Evolutionary conservation across 2,113 vertebrate genomes (phyloP).

Genomic region (Strix aluco): DNA sequence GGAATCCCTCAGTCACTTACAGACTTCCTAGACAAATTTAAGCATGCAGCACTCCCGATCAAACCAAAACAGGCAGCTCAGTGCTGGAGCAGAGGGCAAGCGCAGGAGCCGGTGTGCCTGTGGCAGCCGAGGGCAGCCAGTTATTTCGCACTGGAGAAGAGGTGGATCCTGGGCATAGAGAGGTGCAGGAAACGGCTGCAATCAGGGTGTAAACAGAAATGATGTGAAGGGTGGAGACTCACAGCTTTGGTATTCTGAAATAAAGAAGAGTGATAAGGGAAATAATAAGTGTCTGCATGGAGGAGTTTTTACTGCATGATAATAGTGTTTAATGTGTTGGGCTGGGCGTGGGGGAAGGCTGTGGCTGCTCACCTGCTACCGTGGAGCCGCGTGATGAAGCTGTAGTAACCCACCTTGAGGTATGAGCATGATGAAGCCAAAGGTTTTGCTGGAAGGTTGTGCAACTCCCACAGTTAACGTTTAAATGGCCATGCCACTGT

Average conservation of each 20-base stretch:
- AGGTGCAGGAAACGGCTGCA: not conserved
- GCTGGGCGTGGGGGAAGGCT: not conserved
- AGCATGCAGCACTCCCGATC: not conserved
- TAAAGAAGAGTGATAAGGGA: not conserved
- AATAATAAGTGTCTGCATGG: not conserved
- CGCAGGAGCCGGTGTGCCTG: not conserved
- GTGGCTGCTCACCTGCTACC: not conserved
- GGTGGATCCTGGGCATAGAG: not conserved
- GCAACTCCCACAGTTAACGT: not conserved
- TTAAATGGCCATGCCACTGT: rapidly evolving
- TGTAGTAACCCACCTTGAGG: not conserved
- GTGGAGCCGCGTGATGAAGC: rapidly evolving
- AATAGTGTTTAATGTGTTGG: not conserved
- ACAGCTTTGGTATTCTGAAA: not conserved
- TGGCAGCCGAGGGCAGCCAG: not conserved
- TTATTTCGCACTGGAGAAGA: not conserved
- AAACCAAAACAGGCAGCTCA: rapidly evolving
- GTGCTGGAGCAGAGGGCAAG: not conserved
- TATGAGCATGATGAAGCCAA: not conserved
- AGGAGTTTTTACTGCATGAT: not conserved
- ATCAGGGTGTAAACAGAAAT: not conserved
- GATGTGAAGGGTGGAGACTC: not conserved
- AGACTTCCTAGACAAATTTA: not conserved
- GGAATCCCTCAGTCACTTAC: not conserved
- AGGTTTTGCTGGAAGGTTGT: not conserved